Evolutionary conservation across 2,888 invertebrate genomes (phyloP), one percentile per base, ranked within the genome.

Genomic region (Tenthredo mesomela): DNA sequence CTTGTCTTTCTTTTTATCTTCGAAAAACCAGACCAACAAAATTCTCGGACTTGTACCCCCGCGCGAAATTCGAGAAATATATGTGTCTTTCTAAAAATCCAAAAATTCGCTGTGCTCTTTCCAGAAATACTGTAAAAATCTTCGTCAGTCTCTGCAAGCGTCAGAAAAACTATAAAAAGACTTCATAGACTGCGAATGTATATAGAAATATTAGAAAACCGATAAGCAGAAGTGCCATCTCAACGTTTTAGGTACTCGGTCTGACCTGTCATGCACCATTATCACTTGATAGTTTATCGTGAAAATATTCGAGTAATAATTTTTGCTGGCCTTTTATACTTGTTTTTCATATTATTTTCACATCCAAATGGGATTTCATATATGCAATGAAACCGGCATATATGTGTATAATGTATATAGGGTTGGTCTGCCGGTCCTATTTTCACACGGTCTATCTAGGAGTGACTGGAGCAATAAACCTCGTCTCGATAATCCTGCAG

Each of bases 401-500:
- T n/a, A 50, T 29, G 29, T 29, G 2, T 33, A 33, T 33, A 6
- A 5, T 18, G n/a, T 50, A 50, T 50, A 50, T 5, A 15, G 2
- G 50, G 7, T n/a, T 7, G 29, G 40, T 73, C 29, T 77, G 75
- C 37, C 7, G 43, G 7, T n/a, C 6, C 18, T 7, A 54, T 54
- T 54, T 54, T 54, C 54, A 7, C n/a, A 54, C n/a, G n/a, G 6
- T 54, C 54, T 50, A 37, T n/a, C 50, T 54, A 40, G n/a, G 40
- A 71, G 21, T 43, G 37, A 50, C 25, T 9, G 29, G 75, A 9
- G 40, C 33, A 3, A 77, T 73, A 77, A 77, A 47, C 25, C 25
- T 40, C 75, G 75, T 77, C 50, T 50, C 50, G 47, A 77, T 77
- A 77, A 77, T 77, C 75, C 50, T 25, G 75, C 29, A 40, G 10